A percentile compares a stretch with the other conserved stretches of the same genome.
These are phyloP conservation scores for Montipora capricornis DNA, from an alignment of 64 coral and sea anemone species.

Conservation along the genomic window DNA sequence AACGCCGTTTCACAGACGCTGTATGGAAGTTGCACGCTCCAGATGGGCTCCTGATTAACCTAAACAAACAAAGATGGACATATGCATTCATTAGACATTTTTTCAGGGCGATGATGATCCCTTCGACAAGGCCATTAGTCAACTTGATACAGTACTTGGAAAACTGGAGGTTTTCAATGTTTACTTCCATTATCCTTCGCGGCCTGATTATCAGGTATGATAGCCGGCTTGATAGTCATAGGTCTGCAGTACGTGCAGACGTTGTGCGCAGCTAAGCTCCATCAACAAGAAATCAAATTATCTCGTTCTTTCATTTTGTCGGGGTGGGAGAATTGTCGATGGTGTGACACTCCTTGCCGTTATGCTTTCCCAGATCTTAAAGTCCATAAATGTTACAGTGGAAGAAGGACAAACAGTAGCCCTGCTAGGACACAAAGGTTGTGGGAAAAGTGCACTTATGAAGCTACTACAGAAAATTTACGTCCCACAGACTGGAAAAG, in stretches of 20 bases:
- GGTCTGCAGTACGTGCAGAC: not conserved
- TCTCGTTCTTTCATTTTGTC: too few relatives aligned
- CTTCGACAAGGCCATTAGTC: slow-evolving; percentile 67
- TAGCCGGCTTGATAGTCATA: not conserved
- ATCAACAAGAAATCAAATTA: too few relatives aligned
- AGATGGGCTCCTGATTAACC: not conserved
- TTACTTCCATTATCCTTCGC: slow-evolving; percentile 89
- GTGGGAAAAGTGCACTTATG: slow-evolving; percentile 62
- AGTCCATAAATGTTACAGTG: slow-evolving; percentile 74
- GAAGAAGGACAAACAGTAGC: slow-evolving; percentile 65
- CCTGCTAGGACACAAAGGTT: slow-evolving; percentile 60
- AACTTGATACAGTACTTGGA: slow-evolving; percentile 71
- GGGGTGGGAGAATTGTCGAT: not conserved
- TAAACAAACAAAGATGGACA: not conserved
- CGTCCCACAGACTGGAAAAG: slow-evolving; percentile 68
- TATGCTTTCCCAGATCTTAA: slow-evolving; percentile 60
- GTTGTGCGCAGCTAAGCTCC: too few relatives aligned
- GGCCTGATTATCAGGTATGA: slow-evolving; percentile 85
- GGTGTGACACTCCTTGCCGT: not conserved
- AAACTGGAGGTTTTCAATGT: slow-evolving; percentile 81
- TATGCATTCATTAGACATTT: not conserved
- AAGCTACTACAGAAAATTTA: slow-evolving; percentile 76
- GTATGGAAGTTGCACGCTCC: too few relatives aligned
- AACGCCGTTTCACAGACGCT: too few relatives aligned
- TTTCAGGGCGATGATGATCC: slow-evolving; percentile 50